Conservation (phyloP, 2,888 invertebrate genomes). For the Bellardia bayeri region DNA sequence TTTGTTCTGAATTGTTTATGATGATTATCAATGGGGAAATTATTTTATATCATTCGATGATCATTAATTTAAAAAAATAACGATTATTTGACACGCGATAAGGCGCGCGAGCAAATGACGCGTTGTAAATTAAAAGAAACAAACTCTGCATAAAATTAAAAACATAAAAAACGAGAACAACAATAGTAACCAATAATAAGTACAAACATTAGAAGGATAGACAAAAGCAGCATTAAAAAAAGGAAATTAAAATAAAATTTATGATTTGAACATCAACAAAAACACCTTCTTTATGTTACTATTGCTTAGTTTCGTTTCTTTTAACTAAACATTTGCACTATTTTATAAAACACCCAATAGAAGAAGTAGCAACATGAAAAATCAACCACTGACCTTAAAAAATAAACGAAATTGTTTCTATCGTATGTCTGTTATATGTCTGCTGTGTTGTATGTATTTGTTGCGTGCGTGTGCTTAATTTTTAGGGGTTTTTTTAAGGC, state of each 20-base stretch:
- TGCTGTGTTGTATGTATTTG: background rate
- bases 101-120: slow-evolving; percentile 66
- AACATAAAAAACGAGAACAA: background rate
- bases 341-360: background rate
- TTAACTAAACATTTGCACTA: background rate
- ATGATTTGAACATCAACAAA: slow-evolving; percentile 59
- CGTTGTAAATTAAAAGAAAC: slow-evolving; percentile 33
- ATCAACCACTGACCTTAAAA: slow-evolving; percentile 50
- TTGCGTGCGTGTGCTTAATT: slow-evolving; percentile 32
- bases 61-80: slow-evolving; percentile 76
- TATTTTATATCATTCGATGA: slow-evolving; percentile 66
- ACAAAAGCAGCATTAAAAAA: slow-evolving; percentile 19
- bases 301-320: background rate
- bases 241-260: slow-evolving; percentile 68
- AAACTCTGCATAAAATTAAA: slow-evolving; percentile 27
- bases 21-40: slow-evolving; percentile 61
- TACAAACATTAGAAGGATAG: slow-evolving; percentile 29
- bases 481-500: slow-evolving; percentile 43
- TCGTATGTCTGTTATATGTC: background rate
- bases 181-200: background rate
- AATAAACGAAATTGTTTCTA: background rate
- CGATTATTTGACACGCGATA: slow-evolving; percentile 82
- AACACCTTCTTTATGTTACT: slow-evolving; percentile 34
- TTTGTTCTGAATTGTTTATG: slow-evolving; percentile 18
- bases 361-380: background rate